Percentiles rank a stretch among this genome's conserved stretches.
Evolutionary conservation across 2,113 vertebrate species (phyloP).

Genomic region (Nannobrachium achirus): DNA sequence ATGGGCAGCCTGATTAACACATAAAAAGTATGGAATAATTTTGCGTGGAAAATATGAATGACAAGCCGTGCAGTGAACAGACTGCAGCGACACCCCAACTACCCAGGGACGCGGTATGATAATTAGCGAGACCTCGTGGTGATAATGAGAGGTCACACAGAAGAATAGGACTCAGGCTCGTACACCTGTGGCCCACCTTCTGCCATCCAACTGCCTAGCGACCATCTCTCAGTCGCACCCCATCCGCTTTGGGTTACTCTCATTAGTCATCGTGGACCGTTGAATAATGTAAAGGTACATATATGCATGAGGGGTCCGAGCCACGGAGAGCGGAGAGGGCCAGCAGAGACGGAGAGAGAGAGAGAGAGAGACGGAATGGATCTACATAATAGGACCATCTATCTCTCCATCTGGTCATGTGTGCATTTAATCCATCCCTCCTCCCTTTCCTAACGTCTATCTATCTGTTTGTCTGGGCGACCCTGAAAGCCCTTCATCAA

Average conservation of each 20-base stretch:
- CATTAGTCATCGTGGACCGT: constrained; percentile 66
- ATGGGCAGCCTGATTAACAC: constrained; percentile 49
- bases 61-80: constrained; percentile 56
- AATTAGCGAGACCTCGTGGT: constrained; percentile 63
- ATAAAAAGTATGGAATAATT: constrained; percentile 63
- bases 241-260: too few species aligned
- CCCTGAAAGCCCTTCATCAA: constrained; percentile 14
- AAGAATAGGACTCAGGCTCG: constrained; percentile 68
- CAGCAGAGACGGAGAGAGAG: too few species aligned
- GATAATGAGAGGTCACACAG: constrained; percentile 74
- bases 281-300: constrained; percentile 79
- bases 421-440: constrained; percentile 60
- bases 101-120: constrained; percentile 54
- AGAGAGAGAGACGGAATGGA: constrained; percentile 58
- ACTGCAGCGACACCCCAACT: constrained; percentile 45
- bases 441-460: constrained; percentile 51
- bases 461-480: constrained; percentile 47
- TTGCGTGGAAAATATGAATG: constrained; percentile 65
- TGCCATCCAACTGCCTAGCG: constrained; percentile 53
- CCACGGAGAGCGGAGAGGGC: constrained; percentile 36
- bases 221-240: too few species aligned
- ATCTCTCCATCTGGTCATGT: constrained; percentile 74
- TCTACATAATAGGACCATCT: constrained; percentile 75
- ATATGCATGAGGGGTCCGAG: constrained; percentile 58
- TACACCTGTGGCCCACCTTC: constrained; percentile 79